Evolutionary conservation across 2,797 vertebrate species (phyloP).

Genomic region (Urophycis tenuis): DNA sequence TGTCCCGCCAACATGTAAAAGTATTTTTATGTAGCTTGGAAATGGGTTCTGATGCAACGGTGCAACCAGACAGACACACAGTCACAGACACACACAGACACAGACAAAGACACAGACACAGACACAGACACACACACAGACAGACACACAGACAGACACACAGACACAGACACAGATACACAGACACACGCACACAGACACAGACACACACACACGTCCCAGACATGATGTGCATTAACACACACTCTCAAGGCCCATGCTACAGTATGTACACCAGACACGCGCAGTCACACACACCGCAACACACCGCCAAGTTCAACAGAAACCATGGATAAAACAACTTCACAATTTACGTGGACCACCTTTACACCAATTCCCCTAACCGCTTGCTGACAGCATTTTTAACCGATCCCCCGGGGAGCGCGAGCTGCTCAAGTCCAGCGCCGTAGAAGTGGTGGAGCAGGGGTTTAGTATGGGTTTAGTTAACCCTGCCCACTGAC

Average conservation of each 20-base stretch:
- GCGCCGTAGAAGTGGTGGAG: too few species aligned
- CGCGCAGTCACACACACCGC: not conserved
- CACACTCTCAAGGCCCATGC: not conserved
- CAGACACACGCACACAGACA: not conserved
- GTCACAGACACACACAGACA: not conserved
- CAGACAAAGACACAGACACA: not conserved
- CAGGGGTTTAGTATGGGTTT: conserved; percentile 28
- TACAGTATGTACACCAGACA: too few species aligned
- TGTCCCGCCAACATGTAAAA: not conserved
- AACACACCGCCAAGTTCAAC: not conserved
- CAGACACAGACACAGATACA: not conserved
- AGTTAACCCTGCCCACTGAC: conserved; percentile 47
- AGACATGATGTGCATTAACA: conserved; percentile 27
- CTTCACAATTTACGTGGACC: not conserved
- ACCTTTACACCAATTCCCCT: not conserved
- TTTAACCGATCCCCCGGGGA: not conserved
- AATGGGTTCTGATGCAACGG: not conserved
- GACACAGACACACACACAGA: not conserved
- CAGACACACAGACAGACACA: not conserved
- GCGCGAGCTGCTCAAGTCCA: too few species aligned
- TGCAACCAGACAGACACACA: not conserved
- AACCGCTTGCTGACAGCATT: not conserved
- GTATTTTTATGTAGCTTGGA: not conserved
- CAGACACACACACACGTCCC: not conserved
- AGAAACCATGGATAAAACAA: not conserved